These are phyloP conservation scores for Hyposoter dolosus DNA, from an alignment of 2,888 invertebrate genomes.

Conservation along the genomic window DNA sequence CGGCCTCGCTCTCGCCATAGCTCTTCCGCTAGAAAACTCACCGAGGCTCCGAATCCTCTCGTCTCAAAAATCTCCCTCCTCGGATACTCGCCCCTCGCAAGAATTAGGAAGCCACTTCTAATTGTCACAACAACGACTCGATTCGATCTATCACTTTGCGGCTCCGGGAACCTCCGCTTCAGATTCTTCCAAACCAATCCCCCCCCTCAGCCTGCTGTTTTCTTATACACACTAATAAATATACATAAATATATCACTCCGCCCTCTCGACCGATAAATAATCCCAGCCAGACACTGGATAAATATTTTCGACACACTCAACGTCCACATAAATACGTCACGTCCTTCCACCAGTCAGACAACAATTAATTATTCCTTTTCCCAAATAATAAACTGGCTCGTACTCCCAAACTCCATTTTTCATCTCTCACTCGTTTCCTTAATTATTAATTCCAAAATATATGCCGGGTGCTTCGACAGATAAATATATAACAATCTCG, in stretches of 20 bases:
- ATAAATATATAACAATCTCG: neutral
- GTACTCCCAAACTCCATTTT: neutral
- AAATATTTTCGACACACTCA: constrained; percentile 62
- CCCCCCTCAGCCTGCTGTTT: constrained; percentile 12
- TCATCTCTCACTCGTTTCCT: constrained; percentile 9
- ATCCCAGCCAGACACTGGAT: constrained; percentile 44
- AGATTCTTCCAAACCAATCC: constrained; percentile 48
- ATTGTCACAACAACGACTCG: constrained; percentile 71
- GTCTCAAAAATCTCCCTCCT: constrained; percentile 13
- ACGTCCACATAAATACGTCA: constrained; percentile 16
- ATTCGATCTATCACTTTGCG: constrained; percentile 66
- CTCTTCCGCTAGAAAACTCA: constrained; percentile 50
- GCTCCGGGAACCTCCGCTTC: constrained; percentile 31
- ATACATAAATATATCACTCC: constrained; percentile 1
- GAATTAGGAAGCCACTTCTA: constrained; percentile 72
- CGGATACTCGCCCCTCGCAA: constrained; percentile 50
- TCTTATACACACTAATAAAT: neutral
- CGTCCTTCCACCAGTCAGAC: constrained; percentile 23
- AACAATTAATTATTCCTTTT: constrained; percentile 31
- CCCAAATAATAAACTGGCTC: constrained; percentile 4
- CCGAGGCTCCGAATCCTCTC: constrained; percentile 36
- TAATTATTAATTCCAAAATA: constrained; percentile 37
- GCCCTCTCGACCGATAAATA: constrained; percentile 51
- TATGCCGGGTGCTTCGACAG: neutral
- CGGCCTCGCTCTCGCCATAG: constrained; percentile 75